phyloP scores from a whole-genome alignment of 2,113 vertebrate species.

The Gnathonemus longibarbis region DNA sequence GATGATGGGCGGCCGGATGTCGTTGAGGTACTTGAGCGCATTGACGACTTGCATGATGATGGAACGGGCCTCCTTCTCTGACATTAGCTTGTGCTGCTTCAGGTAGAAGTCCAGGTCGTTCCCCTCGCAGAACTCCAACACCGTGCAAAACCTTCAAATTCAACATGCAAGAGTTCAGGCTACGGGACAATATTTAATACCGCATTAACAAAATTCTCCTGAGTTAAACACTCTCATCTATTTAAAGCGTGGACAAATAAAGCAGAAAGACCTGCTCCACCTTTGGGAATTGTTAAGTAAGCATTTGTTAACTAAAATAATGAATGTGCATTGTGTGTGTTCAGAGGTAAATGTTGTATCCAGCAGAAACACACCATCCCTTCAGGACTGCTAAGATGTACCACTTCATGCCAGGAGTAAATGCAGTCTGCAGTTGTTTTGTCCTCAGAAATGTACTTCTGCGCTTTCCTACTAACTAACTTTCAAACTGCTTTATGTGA shows the following conservation, averaged over 20 bases:
- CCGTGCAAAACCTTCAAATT: conserved; percentile 82
- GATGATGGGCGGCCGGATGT: conserved; percentile 92
- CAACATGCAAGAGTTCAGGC: neutral
- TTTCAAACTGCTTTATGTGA: neutral
- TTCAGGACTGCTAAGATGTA: neutral
- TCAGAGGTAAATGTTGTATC: neutral
- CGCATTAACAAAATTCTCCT: neutral
- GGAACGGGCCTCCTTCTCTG: conserved; percentile 87
- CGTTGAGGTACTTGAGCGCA: conserved; percentile 94
- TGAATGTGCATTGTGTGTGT: neutral
- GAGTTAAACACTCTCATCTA: neutral
- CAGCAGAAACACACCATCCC: neutral
- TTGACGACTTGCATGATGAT: conserved; percentile 97
- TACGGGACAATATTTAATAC: neutral
- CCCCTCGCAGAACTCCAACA: conserved; percentile 91
- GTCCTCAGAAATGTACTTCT: neutral
- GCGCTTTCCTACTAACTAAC: neutral
- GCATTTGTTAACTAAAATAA: neutral
- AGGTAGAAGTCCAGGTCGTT: conserved; percentile 95
- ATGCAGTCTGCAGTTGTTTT: neutral
- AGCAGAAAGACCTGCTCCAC: neutral
- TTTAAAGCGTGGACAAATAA: neutral
- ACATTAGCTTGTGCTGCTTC: conserved; percentile 95
- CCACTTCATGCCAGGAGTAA: neutral
- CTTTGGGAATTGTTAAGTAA: neutral